A percentile compares a stretch with the other conserved stretches of the same genome.
These are phyloP conservation scores for Melanerpes formicivorus DNA, from an alignment of 2,113 vertebrate species.

Conservation along the genomic window DNA sequence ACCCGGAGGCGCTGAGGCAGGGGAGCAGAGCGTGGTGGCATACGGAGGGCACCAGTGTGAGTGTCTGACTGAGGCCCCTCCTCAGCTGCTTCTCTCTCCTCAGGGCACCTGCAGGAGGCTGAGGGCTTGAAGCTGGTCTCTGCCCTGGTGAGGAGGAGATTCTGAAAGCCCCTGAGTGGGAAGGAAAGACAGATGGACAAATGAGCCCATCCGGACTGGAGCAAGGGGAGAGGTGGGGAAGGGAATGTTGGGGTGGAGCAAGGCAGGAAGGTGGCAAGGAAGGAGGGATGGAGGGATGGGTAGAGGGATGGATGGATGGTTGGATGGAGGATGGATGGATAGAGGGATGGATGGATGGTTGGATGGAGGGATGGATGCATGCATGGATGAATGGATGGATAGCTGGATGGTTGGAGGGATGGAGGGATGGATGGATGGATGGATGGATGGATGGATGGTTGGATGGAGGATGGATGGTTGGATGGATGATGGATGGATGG, in stretches of 20 bases:
- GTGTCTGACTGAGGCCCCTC: neutral
- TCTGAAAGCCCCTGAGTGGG: neutral
- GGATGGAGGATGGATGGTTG: too few relatives aligned
- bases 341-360: too few relatives aligned
- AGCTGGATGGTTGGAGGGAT: too few relatives aligned
- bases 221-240: accelerated
- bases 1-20: neutral
- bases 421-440: too few relatives aligned
- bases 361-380: too few relatives aligned
- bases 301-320: too few relatives aligned
- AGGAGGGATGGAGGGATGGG: too few relatives aligned
- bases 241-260: neutral
- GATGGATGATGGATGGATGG: too few relatives aligned
- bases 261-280: neutral
- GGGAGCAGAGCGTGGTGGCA: neutral
- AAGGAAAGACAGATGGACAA: neutral
- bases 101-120: neutral
- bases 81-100: neutral
- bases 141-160: neutral
- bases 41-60: constrained; percentile 17
- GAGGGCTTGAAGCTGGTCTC: neutral
- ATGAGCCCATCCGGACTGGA: neutral
- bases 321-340: too few relatives aligned
- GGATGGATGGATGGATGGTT: too few relatives aligned
- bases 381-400: too few relatives aligned